Evolutionary conservation across 2,797 vertebrate species (phyloP), one percentile per base, ranked within the genome.

Genomic region (Halcyon smyrnensis): DNA sequence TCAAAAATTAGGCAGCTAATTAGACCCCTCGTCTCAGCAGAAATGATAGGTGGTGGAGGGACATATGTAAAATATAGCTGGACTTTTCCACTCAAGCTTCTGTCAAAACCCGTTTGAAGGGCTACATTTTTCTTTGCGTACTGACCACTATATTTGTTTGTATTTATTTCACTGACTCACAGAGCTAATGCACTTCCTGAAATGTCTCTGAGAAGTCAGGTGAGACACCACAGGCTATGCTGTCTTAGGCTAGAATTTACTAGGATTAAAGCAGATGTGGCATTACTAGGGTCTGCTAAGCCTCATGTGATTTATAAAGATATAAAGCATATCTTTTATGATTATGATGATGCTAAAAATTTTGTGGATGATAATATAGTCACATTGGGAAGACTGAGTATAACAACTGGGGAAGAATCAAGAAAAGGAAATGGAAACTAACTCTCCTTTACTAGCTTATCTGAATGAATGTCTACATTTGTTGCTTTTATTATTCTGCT

Each of bases 221-320:
- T 96, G 91, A 95, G 75, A 89, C 54, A 91, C 67, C 70, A 90
- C 62, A 89, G 87, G 84, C 91, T 95, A 93, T 68, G 85, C 56
- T 80, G 50, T 95, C 30, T 94, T 83, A 95, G 68, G 59, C 88
- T 95, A 97, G 93, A 97, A 96, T 97, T 89, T 91, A 87, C 84
- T 97, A 93, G 85, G 79, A 95, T 88, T 96, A 95, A 97, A 97
- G 94, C 74, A 93, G 92, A 90, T 70, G 80, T 96, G 77, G 64
- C 65, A 87, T 91, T 95, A 87, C 81, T 93, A 94, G 90, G 87
- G 84, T 86, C 96, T 97, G 65, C 96, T 95, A 78, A 85, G 86
- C 80, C 97, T 97, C 84, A 23, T 84, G 90, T 97, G 96, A 95
- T 97, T 98, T 97, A 96, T 98, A 97, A 98, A 98, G 95, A 96